Base-by-base conservation (phyloP, 1,140 invertebrate genomes). In the Maniola jurtina region DNA sequence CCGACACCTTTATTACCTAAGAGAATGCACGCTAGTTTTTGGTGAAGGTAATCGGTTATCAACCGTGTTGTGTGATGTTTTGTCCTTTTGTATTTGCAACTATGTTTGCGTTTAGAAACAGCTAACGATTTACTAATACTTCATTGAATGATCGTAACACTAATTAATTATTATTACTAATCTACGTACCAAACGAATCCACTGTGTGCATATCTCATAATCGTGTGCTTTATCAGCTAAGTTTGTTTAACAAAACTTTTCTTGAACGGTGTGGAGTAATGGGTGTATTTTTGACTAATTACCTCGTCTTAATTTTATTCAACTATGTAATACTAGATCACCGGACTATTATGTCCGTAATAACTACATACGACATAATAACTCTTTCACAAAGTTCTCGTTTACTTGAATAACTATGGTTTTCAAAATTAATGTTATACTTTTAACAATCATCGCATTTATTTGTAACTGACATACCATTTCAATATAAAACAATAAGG, bases 261-360 rank as follows among this genome's bases (percentile, higher is more conserved):
- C 62, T 68, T 60, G 13, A 64, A 67, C 60, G 65, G 48, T 80
- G 48, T 80, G 76, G 73, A 82, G 85, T 89, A 88, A 89, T 87
- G 84, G 86, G 76, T 87, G 83, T 87, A 87, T 81, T 82, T 84
- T 83, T 81, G 80, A 86, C 84, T 87, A 82, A 81, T 86, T 66
- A 58, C 42, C 9, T 50, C 58, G 9, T 38, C n/a, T 11, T 55
- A 55, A 55, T 34, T n/a, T n/a, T 11, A 7, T 55, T 25, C 5
- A 9, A 52, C 15, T 52, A 52, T 7, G 14, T 52, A 52, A 9
- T 11, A n/a, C 38, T 38, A 5, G 42, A 11, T 45, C 42, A 45
- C 5, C 25, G 25, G 25, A 25, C 2, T 45, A 13, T 45, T 3
- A 38, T 38, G 42, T 13, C 13, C 5, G 10, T 50, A 50, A 16